Conservation (phyloP, 2,797 vertebrate genomes). For the Chloroceryle inda region DNA sequence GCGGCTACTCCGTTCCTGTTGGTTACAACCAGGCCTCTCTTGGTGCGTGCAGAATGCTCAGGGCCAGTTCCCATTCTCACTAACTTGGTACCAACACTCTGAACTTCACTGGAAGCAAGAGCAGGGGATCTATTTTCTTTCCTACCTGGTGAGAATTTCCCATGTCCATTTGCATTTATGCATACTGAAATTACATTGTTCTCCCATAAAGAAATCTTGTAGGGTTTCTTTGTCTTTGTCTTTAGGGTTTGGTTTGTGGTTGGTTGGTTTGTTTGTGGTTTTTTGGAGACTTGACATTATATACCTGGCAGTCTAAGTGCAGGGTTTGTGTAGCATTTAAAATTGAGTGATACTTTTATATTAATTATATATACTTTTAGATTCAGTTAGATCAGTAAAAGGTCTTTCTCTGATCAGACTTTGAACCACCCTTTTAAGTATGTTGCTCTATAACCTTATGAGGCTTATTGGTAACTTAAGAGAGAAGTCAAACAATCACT, state of each 20-base stretch:
- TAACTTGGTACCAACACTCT: background rate
- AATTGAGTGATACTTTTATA: background rate
- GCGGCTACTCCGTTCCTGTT: background rate
- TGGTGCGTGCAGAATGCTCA: background rate
- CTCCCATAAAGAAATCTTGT: background rate
- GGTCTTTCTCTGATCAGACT: background rate
- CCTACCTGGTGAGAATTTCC: background rate
- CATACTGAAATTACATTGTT: background rate
- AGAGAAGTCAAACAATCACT: background rate
- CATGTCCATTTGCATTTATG: background rate
- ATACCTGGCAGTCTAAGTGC: background rate
- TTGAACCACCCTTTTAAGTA: background rate
- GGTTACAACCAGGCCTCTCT: background rate
- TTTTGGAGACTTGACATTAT: background rate
- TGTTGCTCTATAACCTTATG: background rate
- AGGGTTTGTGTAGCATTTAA: background rate
- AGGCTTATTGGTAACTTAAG: background rate
- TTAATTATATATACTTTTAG: background rate
- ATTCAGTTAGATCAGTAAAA: background rate
- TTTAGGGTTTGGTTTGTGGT: background rate
- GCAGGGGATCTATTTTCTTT: background rate
- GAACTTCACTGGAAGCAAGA: background rate
- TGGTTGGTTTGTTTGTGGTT: too few relatives aligned
- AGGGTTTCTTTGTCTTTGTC: background rate
- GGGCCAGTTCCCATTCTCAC: background rate